Base-by-base conservation (phyloP, 2,888 invertebrate genomes). In the Athetis lepigone region DNA sequence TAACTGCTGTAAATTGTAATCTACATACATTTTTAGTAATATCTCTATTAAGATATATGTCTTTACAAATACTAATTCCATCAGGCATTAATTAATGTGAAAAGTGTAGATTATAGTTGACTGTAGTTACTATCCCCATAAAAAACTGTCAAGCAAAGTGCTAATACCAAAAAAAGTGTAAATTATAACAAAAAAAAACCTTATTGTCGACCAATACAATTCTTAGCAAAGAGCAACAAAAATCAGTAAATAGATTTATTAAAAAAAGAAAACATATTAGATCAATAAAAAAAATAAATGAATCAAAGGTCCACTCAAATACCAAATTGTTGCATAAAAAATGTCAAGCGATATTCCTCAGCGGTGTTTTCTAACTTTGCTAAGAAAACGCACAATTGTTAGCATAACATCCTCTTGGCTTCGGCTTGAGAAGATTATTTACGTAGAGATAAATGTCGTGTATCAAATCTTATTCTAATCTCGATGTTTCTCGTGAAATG, bases 401-500 rank as follows among this genome's bases (percentile, higher is more conserved):
- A 62, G 43, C 42, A 27, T 51, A 36, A 23, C 13, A 60, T 45
- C 60, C 45, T 52, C 36, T 29, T 52, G 23, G 42, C 59, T 47
- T 77, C 21, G 40, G 58, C 65, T 68, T 64, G 25, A 43, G 21
- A 57, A 40, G 54, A 49, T 52, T 65, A 64, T 27, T 47, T 68
- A n/a, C 16, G 36, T 74, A 74, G 54, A 59, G 39, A 7, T 60
- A 42, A n/a, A 43, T 60, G 43, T 75, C 39, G 52, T 63, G 49
- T 66, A 58, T 63, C 55, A 51, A 75, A 37, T 52, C 45, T 63
- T 67, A 64, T 50, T 67, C 69, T 67, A 51, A 70, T 46, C 46
- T 78, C 45, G 62, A 59, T 66, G 60, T 68, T 70, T 77, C 62
- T 51, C 40, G 43, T 39, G 69, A 29, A 78, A 62, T 73, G 73